A percentile compares a stretch with the other conserved stretches of the same genome.
Conservation (phyloP, 2,797 vertebrate genomes). For the Zenarchopterus dispar region DNA sequence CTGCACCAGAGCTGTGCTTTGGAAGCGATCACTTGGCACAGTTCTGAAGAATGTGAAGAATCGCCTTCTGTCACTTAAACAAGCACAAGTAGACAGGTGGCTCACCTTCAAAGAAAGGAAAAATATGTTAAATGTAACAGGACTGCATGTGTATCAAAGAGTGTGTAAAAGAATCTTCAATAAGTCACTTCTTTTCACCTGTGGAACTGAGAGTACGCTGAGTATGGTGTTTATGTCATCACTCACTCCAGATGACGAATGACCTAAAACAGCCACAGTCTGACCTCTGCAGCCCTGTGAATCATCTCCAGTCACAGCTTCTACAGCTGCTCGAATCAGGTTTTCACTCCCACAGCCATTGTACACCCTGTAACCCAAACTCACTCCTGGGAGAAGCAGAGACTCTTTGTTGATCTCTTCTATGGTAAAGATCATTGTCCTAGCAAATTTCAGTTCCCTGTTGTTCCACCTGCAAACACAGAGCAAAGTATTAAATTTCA, state of each 20-base stretch:
- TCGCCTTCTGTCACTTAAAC: conserved; percentile 61
- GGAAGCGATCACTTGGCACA: conserved; percentile 70
- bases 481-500: too few species aligned
- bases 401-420: conserved; percentile 70
- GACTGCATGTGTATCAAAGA: neutral
- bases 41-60: conserved; percentile 73
- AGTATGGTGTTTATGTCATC: conserved; percentile 57
- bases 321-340: conserved; percentile 60
- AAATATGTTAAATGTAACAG: conserved; percentile 2
- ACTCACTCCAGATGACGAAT: conserved; percentile 69
- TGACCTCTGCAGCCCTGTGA: conserved; percentile 33
- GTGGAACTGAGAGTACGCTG: conserved; percentile 58
- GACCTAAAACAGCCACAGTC: conserved; percentile 66
- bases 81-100: conserved; percentile 68
- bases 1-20: conserved; percentile 58
- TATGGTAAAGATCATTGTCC: conserved; percentile 70
- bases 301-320: conserved; percentile 53
- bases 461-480: conserved; percentile 62
- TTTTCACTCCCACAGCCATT: conserved; percentile 66
- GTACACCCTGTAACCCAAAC: conserved; percentile 68
- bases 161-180: neutral
- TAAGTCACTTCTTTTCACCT: conserved; percentile 53
- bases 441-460: conserved; percentile 73
- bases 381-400: conserved; percentile 62
- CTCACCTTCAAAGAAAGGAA: conserved; percentile 62